Evolutionary conservation across 2,888 invertebrate species (phyloP), one percentile per base, ranked within the genome.

Genomic region (Gastrophysa polygoni): DNA sequence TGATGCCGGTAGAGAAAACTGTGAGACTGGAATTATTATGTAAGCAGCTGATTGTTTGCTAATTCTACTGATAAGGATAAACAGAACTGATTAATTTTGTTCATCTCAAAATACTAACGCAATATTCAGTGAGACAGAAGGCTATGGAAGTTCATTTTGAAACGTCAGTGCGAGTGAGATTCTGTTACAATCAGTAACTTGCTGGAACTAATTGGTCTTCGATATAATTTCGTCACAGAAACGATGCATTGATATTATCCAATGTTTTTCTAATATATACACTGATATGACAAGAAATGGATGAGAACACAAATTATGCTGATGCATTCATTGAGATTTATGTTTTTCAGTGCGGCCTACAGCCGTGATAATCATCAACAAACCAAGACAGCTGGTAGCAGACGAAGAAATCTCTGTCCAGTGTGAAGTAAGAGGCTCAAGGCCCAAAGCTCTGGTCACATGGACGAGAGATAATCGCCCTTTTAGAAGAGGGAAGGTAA

Each of bases 381-480:
- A 93, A 81, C 92, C 91, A 57, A 83, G 84, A 74, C 87, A 90
- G 73, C 84, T 95, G 82, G 89, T 92, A 61, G 92, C 94, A 8
- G 90, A 91, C 73, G 87, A 89, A 77, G 89, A 90, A 75, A 91
- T 93, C 78, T 89, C 88, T 74, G 84, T 95, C 72, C 87, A 88
- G 61, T 96, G 95, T 82, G 89, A 91, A 77, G 90, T 92, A 51
- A 86, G 88, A 71, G 95, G 95, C 47, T 95, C 95, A 60, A 88
- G 95, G 75, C 95, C 95, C 21, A 89, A 90, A 69, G 94, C 95
- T 29, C 88, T 89, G 72, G 88, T 95, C 76, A 87, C 89, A 59
- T 95, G 95, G 95, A 89, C 88, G 77, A 90, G 92, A 78, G 93
- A 91, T 78, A 91, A 90, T 81, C 84, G 89, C 70, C 87, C 88